Evolutionary conservation across 2,888 invertebrate species (phyloP).

Genomic region (Mythimna impura): DNA sequence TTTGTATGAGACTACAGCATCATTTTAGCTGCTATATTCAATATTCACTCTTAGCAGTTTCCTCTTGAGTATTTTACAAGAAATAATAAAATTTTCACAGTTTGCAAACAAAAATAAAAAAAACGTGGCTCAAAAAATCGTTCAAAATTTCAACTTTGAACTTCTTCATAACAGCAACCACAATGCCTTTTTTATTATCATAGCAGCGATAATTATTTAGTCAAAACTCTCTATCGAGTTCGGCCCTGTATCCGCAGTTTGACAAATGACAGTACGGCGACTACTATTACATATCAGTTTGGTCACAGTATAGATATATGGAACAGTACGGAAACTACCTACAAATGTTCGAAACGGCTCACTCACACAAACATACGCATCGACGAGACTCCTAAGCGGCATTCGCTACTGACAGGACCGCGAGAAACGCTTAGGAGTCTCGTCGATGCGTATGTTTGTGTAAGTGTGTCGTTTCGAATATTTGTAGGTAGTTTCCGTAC

Average conservation of each 20-base stretch:
- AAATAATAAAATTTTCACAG: conserved; percentile 1
- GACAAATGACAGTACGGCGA: neutral
- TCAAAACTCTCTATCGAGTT: conserved; percentile 15
- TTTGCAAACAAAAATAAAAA: neutral
- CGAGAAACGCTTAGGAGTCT: too few relatives aligned
- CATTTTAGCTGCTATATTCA: neutral
- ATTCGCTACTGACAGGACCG: too few relatives aligned
- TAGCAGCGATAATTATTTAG: conserved; percentile 18
- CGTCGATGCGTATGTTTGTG: too few relatives aligned
- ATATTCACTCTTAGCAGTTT: neutral
- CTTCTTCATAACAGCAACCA: conserved; percentile 9
- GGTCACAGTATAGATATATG: too few relatives aligned
- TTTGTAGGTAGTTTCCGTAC: too few relatives aligned
- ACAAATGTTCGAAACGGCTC: too few relatives aligned
- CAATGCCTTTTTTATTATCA: conserved; percentile 1
- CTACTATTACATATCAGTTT: too few relatives aligned
- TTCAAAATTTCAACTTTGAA: neutral
- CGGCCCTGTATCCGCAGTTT: conserved; percentile 19
- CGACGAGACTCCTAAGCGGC: too few relatives aligned
- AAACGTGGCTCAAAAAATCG: neutral
- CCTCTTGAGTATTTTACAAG: conserved; percentile 24
- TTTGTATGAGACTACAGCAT: neutral
- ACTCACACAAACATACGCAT: too few relatives aligned
- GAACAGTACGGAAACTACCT: too few relatives aligned
- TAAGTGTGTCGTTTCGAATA: too few relatives aligned